These are phyloP conservation scores for Frieseomelitta varia DNA, from an alignment of 1,140 invertebrate species.

Conservation along the genomic window DNA sequence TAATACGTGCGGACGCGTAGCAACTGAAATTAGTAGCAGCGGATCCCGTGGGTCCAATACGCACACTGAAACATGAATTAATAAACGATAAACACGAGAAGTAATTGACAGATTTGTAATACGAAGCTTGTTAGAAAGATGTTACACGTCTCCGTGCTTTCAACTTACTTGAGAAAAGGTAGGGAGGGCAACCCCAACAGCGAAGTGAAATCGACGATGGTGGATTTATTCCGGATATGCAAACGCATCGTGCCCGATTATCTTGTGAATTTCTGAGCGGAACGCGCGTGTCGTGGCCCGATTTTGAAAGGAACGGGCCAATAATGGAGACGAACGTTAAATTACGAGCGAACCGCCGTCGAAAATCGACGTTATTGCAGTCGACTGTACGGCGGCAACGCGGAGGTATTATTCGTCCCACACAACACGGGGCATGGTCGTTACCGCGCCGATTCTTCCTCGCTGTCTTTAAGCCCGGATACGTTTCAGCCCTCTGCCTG, in stretches of 20 bases:
- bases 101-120: not conserved
- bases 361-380: slow-evolving; percentile 16
- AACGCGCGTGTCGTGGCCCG: not conserved
- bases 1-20: too few relatives aligned
- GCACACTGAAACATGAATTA: too few relatives aligned
- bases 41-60: too few relatives aligned
- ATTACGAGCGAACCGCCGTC: slow-evolving; percentile 14
- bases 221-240: not conserved
- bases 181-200: not conserved
- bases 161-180: not conserved
- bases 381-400: not conserved
- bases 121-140: too few relatives aligned
- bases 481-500: slow-evolving; percentile 1
- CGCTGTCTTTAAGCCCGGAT: not conserved
- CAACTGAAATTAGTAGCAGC: too few relatives aligned
- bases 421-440: slow-evolving; percentile 23
- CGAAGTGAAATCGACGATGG: not conserved
- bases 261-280: not conserved
- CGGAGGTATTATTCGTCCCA: too few relatives aligned
- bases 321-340: not conserved
- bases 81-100: not conserved
- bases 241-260: not conserved
- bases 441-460: slow-evolving; percentile 25
- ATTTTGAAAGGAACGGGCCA: not conserved
- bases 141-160: not conserved